These are phyloP conservation scores for Dexiosoma caninum DNA, from an alignment of 2,888 invertebrate genomes.

Conservation along the genomic window DNA sequence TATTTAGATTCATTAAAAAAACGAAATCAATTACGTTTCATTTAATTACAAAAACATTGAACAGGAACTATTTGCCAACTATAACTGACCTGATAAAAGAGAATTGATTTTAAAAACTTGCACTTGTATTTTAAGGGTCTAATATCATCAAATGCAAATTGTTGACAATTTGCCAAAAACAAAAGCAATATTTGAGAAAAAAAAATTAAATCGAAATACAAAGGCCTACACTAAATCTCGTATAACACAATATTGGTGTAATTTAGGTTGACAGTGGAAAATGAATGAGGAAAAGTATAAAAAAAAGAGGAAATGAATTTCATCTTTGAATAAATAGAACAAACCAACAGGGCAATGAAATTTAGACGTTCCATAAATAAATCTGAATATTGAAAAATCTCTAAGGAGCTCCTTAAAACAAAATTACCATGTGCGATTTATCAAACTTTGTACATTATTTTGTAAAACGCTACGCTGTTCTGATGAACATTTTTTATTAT, in stretches of 20 bases:
- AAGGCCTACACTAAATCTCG: neutral
- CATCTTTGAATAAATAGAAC: neutral
- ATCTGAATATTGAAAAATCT: neutral
- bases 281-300: slow-evolving; percentile 16
- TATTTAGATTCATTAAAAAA: slow-evolving; percentile 26
- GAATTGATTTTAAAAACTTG: slow-evolving; percentile 61
- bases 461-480: too few relatives aligned
- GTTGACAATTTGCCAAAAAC: slow-evolving; percentile 55
- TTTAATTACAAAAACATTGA: slow-evolving; percentile 65
- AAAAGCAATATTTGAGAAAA: neutral
- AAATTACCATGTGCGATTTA: too few relatives aligned
- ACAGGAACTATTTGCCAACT: slow-evolving; percentile 56
- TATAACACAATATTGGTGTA: slow-evolving; percentile 22
- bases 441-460: too few relatives aligned
- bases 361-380: too few relatives aligned
- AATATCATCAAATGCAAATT: slow-evolving; percentile 56
- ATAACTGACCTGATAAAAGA: slow-evolving; percentile 59
- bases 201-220: too few relatives aligned
- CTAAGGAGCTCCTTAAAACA: neutral
- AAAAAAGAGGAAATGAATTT: slow-evolving; percentile 15
- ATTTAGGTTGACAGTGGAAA: slow-evolving; percentile 51
- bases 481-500: too few relatives aligned
- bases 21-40: slow-evolving; percentile 50
- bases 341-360: neutral
- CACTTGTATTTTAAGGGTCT: slow-evolving; percentile 55